Conservation (phyloP, 2,888 invertebrate species). For the Rhopalosiphum nymphaeae region DNA sequence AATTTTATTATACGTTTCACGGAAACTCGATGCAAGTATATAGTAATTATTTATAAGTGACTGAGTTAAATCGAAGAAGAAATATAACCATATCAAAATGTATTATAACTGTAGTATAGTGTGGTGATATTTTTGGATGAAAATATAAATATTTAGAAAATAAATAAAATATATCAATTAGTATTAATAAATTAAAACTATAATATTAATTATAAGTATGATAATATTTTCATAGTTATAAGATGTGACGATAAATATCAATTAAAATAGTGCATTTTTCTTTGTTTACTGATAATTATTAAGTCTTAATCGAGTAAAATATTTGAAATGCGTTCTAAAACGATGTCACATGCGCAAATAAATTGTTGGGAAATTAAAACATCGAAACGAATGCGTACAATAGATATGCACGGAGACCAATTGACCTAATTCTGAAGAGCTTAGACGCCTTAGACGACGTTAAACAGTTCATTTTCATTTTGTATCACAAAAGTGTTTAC, state of each 20-base stretch:
- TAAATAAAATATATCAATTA: not conserved
- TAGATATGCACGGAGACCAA: not conserved
- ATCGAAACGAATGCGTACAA: not conserved
- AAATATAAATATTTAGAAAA: not conserved
- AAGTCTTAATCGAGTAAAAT: not conserved
- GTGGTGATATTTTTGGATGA: not conserved
- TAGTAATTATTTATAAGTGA: not conserved
- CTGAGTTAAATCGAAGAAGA: not conserved
- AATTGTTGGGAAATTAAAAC: not conserved
- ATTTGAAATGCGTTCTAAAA: not conserved
- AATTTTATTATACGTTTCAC: not conserved
- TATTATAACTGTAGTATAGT: not conserved
- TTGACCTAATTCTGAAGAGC: slow-evolving; percentile 32
- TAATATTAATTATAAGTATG: not conserved
- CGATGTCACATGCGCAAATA: too few relatives aligned
- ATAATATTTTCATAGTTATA: not conserved
- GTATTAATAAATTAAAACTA: not conserved
- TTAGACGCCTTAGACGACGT: not conserved
- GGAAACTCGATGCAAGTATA: not conserved
- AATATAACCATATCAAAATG: not conserved
- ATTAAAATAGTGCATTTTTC: not conserved
- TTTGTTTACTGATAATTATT: not conserved
- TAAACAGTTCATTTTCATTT: slow-evolving; percentile 17
- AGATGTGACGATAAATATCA: not conserved
- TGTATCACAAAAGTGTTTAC: not conserved